Evolutionary conservation across 2,797 vertebrate genomes (phyloP).

Genomic region (Sternarchorhynchus goeldii): DNA sequence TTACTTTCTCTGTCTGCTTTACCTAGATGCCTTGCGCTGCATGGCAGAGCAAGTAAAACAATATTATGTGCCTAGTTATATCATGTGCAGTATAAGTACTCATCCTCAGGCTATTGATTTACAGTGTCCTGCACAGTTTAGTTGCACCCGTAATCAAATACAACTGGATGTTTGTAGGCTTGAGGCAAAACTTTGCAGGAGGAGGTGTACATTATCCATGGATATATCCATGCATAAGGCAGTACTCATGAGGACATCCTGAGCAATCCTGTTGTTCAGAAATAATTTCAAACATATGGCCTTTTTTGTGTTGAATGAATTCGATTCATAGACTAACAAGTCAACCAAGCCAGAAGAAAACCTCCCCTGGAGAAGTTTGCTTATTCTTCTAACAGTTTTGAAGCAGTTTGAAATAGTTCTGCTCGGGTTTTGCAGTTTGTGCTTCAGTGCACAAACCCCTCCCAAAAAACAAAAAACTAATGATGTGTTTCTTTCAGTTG

Average conservation of each 20-base stretch:
- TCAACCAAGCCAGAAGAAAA: background rate
- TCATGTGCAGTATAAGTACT: slow-evolving; percentile 28
- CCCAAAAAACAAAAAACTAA: slow-evolving; percentile 58
- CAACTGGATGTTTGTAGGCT: background rate
- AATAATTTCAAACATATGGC: background rate
- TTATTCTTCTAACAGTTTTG: background rate
- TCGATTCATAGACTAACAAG: background rate
- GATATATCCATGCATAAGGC: too few relatives aligned
- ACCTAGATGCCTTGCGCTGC: slow-evolving; percentile 38
- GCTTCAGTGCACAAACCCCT: slow-evolving; percentile 49
- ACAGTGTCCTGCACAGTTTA: background rate
- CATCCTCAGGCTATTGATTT: slow-evolving; percentile 1
- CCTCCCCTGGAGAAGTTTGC: background rate
- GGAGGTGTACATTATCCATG: too few relatives aligned
- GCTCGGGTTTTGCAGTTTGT: slow-evolving; percentile 46
- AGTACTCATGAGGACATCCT: too few relatives aligned
- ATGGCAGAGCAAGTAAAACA: slow-evolving; percentile 29
- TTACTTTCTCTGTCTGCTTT: slow-evolving; percentile 44
- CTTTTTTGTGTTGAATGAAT: background rate
- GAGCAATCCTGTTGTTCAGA: background rate
- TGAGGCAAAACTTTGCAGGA: background rate
- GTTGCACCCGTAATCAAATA: background rate
- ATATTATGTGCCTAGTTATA: slow-evolving; percentile 13
- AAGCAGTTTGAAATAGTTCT: slow-evolving; percentile 35
- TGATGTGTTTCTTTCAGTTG: slow-evolving; percentile 60